Evolutionary conservation across 2,797 vertebrate species (phyloP).

Genomic region (Molossus alvarezi): DNA sequence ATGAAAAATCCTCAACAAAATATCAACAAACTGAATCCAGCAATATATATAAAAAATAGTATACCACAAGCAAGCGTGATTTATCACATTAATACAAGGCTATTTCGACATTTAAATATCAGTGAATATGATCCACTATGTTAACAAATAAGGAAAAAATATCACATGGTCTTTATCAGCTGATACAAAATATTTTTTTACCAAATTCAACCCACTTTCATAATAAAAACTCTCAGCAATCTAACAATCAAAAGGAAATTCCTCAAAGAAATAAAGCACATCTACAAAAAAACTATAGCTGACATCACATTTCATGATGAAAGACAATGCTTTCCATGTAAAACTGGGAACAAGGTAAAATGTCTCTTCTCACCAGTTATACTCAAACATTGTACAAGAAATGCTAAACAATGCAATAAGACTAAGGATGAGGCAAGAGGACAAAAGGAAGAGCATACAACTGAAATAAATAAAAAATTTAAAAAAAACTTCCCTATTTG

Average conservation of each 20-base stretch:
- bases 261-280: neutral
- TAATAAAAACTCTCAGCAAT: neutral
- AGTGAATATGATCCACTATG: neutral
- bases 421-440: neutral
- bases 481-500: neutral
- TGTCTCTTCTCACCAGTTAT: neutral
- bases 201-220: neutral
- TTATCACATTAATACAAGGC: neutral
- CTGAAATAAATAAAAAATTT: neutral
- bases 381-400: neutral
- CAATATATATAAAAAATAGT: constrained; percentile 2
- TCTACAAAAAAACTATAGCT: neutral
- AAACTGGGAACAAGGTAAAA: neutral
- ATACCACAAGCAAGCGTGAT: neutral
- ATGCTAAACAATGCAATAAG: neutral
- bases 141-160: neutral
- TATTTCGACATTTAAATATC: constrained; percentile 7
- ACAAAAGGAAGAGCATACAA: neutral
- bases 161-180: neutral
- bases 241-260: neutral
- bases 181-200: neutral
- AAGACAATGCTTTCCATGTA: neutral
- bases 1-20: constrained; percentile 3
- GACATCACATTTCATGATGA: neutral
- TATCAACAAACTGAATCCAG: neutral